Base-by-base conservation (phyloP, 2,113 vertebrate genomes). In the Osmerus eperlanus region DNA sequence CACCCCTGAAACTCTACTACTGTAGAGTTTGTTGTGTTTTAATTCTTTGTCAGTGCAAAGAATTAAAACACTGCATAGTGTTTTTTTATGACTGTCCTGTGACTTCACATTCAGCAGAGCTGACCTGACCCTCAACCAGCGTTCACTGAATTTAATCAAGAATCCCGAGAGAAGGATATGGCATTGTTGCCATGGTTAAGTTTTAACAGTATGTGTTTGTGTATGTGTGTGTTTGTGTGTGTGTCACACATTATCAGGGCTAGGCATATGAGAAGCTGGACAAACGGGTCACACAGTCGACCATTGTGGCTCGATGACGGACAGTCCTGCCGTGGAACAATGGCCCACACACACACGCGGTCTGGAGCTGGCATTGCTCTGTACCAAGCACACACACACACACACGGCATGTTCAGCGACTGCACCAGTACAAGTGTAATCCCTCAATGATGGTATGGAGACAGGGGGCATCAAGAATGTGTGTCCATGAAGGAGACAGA, bases 231-330 rank as follows among this genome's bases (percentile, higher is more conserved):
- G 76, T 36, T 28, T 63, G 14, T 62, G 73, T 58, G 82, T 58
- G 51, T 56, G 68, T 78, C 68, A 59, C 11, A 32, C 77, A 75
- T 85, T 79, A 81, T 86, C 80, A 60, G 67, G 41, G 64, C 76
- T 79, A 61, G 75, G 75, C 83, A 85, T 68, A 77, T 52, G 62
- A 85, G 74, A 64, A 71, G 73, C 70, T 78, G 84, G 76, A 88
- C 86, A 85, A 86, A 72, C 73, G 55, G 82, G 75, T 80, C 85
- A 85, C 81, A 89, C 83, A 89, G 86, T 84, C 73, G 56, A 65
- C 81, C 83, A 89, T 88, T 90, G 89, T 89, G 86, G 77, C 67
- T 70, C 53, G 79, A 77, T 79, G 86, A 87, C 75, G 52, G 85
- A 83, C 85, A 74, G 83, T 71, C 51, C 72, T 62, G 72, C 66